A percentile compares a stretch with the other conserved stretches of the same genome.
These are phyloP conservation scores for Scaptomyza parva DNA, from an alignment of 2,888 invertebrate genomes.

Conservation along the genomic window DNA sequence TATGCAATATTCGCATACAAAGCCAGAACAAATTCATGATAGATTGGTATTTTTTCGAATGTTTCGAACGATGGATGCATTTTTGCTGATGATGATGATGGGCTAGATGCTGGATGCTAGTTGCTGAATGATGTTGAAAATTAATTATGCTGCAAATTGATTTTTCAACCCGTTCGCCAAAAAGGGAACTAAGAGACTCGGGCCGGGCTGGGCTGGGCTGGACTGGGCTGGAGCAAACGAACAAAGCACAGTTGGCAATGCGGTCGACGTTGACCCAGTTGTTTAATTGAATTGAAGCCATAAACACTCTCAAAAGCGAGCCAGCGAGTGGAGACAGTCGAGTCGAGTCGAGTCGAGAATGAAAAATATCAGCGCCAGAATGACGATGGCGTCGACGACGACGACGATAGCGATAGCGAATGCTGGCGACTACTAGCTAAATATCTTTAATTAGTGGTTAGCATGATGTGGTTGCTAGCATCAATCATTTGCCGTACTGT, in stretches of 20 bases:
- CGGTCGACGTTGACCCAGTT: slow-evolving; percentile 70
- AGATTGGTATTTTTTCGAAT: slow-evolving; percentile 3
- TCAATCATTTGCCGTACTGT: slow-evolving; percentile 51
- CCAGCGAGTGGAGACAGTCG: too few species aligned
- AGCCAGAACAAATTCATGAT: not conserved
- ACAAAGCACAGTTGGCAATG: slow-evolving; percentile 49
- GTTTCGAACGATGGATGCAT: slow-evolving; percentile 31
- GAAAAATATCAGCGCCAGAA: slow-evolving; percentile 54
- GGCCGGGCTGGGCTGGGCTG: too few species aligned
- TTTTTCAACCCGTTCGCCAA: slow-evolving; percentile 31
- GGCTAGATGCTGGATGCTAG: slow-evolving; percentile 52
- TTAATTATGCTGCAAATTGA: slow-evolving; percentile 71
- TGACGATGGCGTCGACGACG: too few species aligned
- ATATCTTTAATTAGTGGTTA: slow-evolving; percentile 74
- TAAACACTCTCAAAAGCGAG: slow-evolving; percentile 65
- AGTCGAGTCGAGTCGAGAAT: slow-evolving; percentile 40
- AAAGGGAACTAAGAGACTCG: slow-evolving; percentile 20
- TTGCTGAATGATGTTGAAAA: slow-evolving; percentile 59
- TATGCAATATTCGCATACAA: slow-evolving; percentile 36
- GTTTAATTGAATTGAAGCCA: slow-evolving; percentile 80
- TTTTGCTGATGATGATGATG: slow-evolving; percentile 45
- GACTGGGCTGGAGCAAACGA: slow-evolving; percentile 2
- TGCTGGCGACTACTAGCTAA: slow-evolving; percentile 45
- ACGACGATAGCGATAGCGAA: not conserved
- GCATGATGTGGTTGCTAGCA: slow-evolving; percentile 51